Percentiles rank a stretch among this genome's conserved stretches.
Evolutionary conservation across 1,140 invertebrate species (phyloP).

Genomic region (Drosophila melanica): DNA sequence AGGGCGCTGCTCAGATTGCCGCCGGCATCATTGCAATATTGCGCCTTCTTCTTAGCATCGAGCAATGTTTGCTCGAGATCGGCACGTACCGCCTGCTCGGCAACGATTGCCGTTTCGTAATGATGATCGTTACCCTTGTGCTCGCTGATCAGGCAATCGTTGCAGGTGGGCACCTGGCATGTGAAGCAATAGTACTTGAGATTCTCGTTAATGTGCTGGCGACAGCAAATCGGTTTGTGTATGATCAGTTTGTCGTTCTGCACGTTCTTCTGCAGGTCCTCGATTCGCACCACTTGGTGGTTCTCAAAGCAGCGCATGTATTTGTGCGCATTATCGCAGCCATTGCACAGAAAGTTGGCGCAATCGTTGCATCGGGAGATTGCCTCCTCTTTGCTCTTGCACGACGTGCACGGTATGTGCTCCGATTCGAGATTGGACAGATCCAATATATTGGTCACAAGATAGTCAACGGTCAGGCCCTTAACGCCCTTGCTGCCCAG

Average conservation of each 20-base stretch:
- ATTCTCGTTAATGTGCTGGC: slow-evolving; percentile 90
- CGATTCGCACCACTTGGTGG: slow-evolving; percentile 94
- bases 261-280: slow-evolving; percentile 90
- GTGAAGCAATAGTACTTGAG: slow-evolving; percentile 92
- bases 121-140: slow-evolving; percentile 91
- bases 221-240: slow-evolving; percentile 93
- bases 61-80: slow-evolving; percentile 89
- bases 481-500: slow-evolving; percentile 89
- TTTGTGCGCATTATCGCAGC: slow-evolving; percentile 96
- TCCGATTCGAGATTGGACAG: slow-evolving; percentile 91
- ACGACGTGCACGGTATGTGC: slow-evolving; percentile 93
- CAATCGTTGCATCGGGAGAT: slow-evolving; percentile 96
- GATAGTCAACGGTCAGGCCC: slow-evolving; percentile 92
- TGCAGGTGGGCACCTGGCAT: slow-evolving; percentile 92
- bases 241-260: slow-evolving; percentile 88
- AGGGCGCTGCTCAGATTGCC: slow-evolving; percentile 90
- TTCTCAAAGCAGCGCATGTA: slow-evolving; percentile 97
- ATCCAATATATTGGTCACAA: slow-evolving; percentile 93
- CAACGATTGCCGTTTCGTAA: slow-evolving; percentile 90
- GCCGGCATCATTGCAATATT: slow-evolving; percentile 90
- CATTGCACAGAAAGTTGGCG: slow-evolving; percentile 95
- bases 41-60: slow-evolving; percentile 88
- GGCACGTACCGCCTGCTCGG: slow-evolving; percentile 89
- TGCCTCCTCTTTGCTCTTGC: slow-evolving; percentile 94
- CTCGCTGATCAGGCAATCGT: slow-evolving; percentile 91